Conservation (phyloP, 2,797 vertebrate genomes). For the Chelidonichthys spinosus region DNA sequence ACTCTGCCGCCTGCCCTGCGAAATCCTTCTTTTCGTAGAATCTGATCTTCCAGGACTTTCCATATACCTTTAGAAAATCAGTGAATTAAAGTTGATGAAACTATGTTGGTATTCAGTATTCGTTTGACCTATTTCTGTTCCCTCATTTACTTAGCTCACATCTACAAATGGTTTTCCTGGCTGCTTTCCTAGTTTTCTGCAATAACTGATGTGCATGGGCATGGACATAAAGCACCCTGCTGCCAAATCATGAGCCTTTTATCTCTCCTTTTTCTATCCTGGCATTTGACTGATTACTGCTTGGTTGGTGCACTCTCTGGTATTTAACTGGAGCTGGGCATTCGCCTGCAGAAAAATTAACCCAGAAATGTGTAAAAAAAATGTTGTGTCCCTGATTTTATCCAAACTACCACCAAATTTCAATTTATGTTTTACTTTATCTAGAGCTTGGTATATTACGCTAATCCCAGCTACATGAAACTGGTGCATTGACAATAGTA, state of each 20-base stretch:
- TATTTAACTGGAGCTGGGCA: slow-evolving; percentile 55
- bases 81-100: not conserved
- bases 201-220: slow-evolving; percentile 55
- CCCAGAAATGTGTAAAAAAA: slow-evolving; percentile 11
- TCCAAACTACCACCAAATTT: not conserved
- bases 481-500: not conserved
- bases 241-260: slow-evolving; percentile 77
- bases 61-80: slow-evolving; percentile 58
- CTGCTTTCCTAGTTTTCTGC: slow-evolving; percentile 65
- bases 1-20: slow-evolving; percentile 65
- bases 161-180: slow-evolving; percentile 60
- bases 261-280: slow-evolving; percentile 71
- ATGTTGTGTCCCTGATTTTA: not conserved
- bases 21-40: slow-evolving; percentile 75
- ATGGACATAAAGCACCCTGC: slow-evolving; percentile 44
- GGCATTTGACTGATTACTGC: slow-evolving; percentile 69
- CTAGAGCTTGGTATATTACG: not conserved
- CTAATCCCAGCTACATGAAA: not conserved
- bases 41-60: slow-evolving; percentile 70
- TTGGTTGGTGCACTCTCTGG: slow-evolving; percentile 64
- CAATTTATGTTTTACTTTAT: not conserved
- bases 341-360: slow-evolving; percentile 38
- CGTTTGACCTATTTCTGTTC: slow-evolving; percentile 8
- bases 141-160: slow-evolving; percentile 5
- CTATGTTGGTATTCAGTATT: not conserved